Evolutionary conservation across 2,113 vertebrate species (phyloP).

Genomic region (Macrotis lagotis): DNA sequence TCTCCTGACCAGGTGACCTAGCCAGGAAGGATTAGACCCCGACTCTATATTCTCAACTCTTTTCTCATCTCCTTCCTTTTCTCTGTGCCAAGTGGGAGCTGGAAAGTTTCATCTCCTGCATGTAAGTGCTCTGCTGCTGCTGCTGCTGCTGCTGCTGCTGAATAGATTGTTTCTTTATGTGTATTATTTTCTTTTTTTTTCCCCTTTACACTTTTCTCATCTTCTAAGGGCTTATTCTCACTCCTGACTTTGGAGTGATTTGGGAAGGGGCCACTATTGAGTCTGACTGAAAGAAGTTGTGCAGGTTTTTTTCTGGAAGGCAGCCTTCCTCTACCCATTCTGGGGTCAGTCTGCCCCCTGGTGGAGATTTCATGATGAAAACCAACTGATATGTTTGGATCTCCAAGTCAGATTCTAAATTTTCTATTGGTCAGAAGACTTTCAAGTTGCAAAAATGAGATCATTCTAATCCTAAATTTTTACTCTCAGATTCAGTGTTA

Average conservation of each 20-base stretch:
- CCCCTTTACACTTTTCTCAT: conserved; percentile 44
- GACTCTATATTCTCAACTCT: conserved; percentile 84
- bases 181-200: conserved; percentile 48
- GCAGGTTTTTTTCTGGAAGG: background rate
- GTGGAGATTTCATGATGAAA: conserved; percentile 36
- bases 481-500: background rate
- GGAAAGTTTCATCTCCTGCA: conserved; percentile 86
- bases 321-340: conserved; percentile 18
- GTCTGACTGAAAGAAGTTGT: conserved; percentile 31
- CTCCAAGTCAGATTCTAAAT: background rate
- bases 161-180: conserved; percentile 48
- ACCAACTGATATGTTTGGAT: background rate
- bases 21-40: conserved; percentile 82
- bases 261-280: conserved; percentile 6
- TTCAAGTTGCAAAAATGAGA: background rate
- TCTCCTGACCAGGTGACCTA: conserved; percentile 86
- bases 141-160: conserved; percentile 74
- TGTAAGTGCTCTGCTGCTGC: conserved; percentile 86
- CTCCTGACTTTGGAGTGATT: background rate
- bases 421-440: background rate
- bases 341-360: conserved; percentile 42
- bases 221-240: conserved; percentile 25
- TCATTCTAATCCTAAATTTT: background rate
- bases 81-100: conserved; percentile 86
- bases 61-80: conserved; percentile 84